Base-by-base conservation (phyloP, 2,888 invertebrate genomes). In the Gibbula magus region DNA sequence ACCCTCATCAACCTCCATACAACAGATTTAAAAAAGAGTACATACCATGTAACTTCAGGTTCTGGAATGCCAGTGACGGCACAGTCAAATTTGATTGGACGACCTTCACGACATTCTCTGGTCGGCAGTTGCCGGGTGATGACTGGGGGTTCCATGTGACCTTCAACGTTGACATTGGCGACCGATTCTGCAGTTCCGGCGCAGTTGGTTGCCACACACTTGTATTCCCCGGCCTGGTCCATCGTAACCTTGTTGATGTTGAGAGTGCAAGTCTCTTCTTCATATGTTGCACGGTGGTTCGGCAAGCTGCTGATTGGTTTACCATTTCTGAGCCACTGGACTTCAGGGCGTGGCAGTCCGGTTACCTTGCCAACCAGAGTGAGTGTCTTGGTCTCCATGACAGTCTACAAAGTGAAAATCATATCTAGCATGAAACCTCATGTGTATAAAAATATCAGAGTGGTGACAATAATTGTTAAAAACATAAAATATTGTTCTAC, bases 131-230 rank as follows among this genome's bases (percentile, higher is more conserved):
- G 85, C 22, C 91, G 84, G 0, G 90, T 89, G 81, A 92, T 90
- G 39, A 83, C 87, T 70, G 92, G 92, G 22, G 90, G 85, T 53
- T 91, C 90, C 77, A 89, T 86, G 83, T 88, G 87, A 76, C 91
- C 97, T 96, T 97, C 96, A 86, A 98, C 96, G 29, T 95, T 96
- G 32, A 98, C 94, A 81, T 95, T 95, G 78, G 89, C 87, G 20
- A 82, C 67, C 77, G 88, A 89, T 77, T 91, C 89, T 39, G 97
- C 98, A 94, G 98, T 97, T 82, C 99, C 99, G 88, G 97, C 95
- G 86, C 96, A 95, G 93, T 99, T 99, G 77, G 85, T 86, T 79
- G 98, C 99, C 93, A 97, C 97, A 94, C 98, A 98, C 95, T 97
- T 97, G 93, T 98, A 99, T 13, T 96, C 97, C 84, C 99, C 99